Evolutionary conservation across 2,113 vertebrate species (phyloP).

Genomic region (Microcebus griseorufus): DNA sequence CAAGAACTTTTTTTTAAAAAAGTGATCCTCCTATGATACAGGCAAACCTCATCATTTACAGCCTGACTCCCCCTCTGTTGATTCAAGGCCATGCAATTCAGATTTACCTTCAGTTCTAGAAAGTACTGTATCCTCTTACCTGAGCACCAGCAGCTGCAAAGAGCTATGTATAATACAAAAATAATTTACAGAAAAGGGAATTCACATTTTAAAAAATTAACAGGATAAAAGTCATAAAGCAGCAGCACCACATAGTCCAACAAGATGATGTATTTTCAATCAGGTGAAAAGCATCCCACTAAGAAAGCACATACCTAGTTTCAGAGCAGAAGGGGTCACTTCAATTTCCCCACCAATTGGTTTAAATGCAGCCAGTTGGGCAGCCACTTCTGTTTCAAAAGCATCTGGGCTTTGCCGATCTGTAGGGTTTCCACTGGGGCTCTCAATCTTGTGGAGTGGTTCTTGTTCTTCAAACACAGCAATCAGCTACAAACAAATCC

Average conservation of each 20-base stretch:
- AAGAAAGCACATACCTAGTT: conserved; percentile 90
- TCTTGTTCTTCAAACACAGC: conserved; percentile 97
- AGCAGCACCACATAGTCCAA: neutral
- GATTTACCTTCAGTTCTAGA: neutral
- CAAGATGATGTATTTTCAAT: neutral
- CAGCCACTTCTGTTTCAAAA: conserved; percentile 89
- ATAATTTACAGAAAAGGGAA: neutral
- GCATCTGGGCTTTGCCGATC: conserved; percentile 90
- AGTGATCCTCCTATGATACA: neutral
- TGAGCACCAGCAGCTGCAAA: neutral
- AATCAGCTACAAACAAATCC: conserved; percentile 90
- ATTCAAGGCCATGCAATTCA: neutral
- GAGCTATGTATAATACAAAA: neutral
- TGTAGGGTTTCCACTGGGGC: conserved; percentile 80
- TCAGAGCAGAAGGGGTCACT: conserved; percentile 94
- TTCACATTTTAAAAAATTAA: neutral
- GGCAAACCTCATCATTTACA: neutral
- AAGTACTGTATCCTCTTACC: neutral
- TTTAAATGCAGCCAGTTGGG: conserved; percentile 92
- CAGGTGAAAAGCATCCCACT: neutral
- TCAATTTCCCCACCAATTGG: conserved; percentile 95
- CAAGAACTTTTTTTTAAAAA: neutral
- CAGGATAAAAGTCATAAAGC: neutral
- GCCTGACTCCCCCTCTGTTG: neutral
- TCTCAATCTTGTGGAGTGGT: conserved; percentile 85